Evolutionary conservation across 2,113 vertebrate genomes (phyloP).

Genomic region (Colistium nudipinnis): DNA sequence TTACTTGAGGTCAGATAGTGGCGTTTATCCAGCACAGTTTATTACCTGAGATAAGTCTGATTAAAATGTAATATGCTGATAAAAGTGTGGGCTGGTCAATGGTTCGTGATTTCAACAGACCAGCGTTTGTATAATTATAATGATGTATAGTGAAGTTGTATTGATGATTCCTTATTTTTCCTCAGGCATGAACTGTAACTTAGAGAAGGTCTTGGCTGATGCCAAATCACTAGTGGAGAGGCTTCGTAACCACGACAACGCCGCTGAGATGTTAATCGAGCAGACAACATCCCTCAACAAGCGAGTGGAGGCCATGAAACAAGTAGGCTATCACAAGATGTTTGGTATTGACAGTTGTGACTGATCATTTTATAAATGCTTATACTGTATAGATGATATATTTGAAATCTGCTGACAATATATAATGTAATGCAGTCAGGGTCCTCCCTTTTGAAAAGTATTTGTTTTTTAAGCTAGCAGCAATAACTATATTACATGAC

Average conservation of each 20-base stretch:
- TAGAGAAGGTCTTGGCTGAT: slow-evolving; percentile 96
- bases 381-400: no score
- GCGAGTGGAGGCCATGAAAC: slow-evolving; percentile 97
- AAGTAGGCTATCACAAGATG: slow-evolving; percentile 78
- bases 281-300: slow-evolving; percentile 96
- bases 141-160: background rate
- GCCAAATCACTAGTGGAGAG: slow-evolving; percentile 95
- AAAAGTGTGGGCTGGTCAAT: no score
- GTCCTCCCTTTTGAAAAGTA: no score
- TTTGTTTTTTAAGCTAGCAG: no score
- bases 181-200: slow-evolving; percentile 91
- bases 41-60: no score
- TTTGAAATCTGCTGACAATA: no score
- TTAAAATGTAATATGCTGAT: no score
- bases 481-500: no score
- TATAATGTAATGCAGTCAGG: no score
- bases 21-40: no score
- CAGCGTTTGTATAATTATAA: no score
- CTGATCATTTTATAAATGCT: background rate
- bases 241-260: slow-evolving; percentile 93
- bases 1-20: background rate
- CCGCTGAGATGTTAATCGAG: slow-evolving; percentile 94
- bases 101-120: no score
- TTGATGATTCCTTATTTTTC: slow-evolving; percentile 16
- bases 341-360: background rate